Evolutionary conservation across 1,140 invertebrate genomes (phyloP), one percentile per base, ranked within the genome.

Genomic region (Drosophila ananassae): DNA sequence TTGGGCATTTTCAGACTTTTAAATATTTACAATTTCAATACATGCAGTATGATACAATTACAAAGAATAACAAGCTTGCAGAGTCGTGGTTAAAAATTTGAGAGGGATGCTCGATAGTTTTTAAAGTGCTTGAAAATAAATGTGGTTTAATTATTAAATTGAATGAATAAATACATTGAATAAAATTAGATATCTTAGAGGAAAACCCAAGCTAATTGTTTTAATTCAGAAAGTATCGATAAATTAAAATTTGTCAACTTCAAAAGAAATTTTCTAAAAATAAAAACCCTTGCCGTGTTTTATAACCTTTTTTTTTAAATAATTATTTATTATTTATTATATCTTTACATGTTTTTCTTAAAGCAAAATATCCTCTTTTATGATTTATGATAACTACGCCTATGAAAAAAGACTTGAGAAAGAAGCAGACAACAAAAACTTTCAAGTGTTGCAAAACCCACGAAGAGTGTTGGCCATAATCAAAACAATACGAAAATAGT

Each of bases 1-100:
- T 91, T 91, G 0, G 90, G 75, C 90, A 91, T 91, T 75, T 44
- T 63, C 56, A 41, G 7, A 24, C 51, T 60, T 25, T 37, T 47
- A 52, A 58, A 46, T 32, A 50, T 46, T n/a, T 48, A 69, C 25
- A 32, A 50, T 59, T 63, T 56, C 6, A 54, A 57, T 32, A 8
- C 7, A 32, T 41, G 32, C 47, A 50, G 34, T 66, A 34, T 56
- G 41, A n/a, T 30, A 25, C n/a, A 47, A 69, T 47, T 24, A 48
- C 46, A 48, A 39, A 54, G 50, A 55, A 67, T 37, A 63, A 28
- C 50, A 69, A 44, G 21, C n/a, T 47, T 5, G 22, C 60, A 68
- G 60, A 17, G 25, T 44, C 63, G 44, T 12, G 22, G 51, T 9
- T 1, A 3, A 0, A 39, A 44, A 12, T 21, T 60, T 34, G 5